A percentile compares a stretch with the other conserved stretches of the same genome.
Evolutionary conservation across 2,888 invertebrate genomes (phyloP).

Genomic region (Lasioglossum villosulum): DNA sequence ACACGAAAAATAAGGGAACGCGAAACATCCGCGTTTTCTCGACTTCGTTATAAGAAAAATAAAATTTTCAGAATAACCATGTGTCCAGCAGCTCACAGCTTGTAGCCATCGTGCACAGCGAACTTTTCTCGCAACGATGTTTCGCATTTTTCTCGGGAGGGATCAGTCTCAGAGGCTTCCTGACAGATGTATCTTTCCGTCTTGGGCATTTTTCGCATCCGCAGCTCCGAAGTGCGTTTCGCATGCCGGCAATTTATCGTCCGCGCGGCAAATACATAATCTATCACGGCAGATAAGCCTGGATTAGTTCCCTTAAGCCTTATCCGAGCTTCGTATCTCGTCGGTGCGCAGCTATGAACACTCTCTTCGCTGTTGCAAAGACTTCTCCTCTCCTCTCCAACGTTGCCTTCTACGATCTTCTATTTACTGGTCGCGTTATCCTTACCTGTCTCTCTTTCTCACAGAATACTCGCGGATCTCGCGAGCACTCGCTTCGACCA

Average conservation of each 20-base stretch:
- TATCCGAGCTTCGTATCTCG: constrained; percentile 68
- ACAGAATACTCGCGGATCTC: not conserved
- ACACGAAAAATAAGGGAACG: not conserved
- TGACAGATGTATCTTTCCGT: constrained; percentile 17
- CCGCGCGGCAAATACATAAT: constrained; percentile 69
- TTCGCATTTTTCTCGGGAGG: not conserved
- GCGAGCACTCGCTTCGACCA: not conserved
- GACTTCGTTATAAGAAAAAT: not conserved
- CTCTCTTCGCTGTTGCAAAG: constrained; percentile 28
- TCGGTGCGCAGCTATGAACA: constrained; percentile 46
- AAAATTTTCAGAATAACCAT: not conserved
- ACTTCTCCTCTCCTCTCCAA: not conserved
- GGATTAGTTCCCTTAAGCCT: constrained; percentile 67
- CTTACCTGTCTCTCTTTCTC: not conserved
- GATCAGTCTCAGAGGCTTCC: not conserved
- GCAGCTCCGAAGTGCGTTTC: constrained; percentile 13
- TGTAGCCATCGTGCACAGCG: not conserved
- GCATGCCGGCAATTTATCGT: constrained; percentile 63
- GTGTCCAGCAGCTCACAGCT: not conserved
- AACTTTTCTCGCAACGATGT: not conserved
- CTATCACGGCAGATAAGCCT: constrained; percentile 69
- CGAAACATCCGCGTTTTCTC: not conserved
- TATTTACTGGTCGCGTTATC: constrained; percentile 13
- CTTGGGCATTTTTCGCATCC: constrained; percentile 19
- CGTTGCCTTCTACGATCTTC: not conserved